Conservation (phyloP, 1,140 invertebrate genomes). For the Ooceraea biroi region DNA sequence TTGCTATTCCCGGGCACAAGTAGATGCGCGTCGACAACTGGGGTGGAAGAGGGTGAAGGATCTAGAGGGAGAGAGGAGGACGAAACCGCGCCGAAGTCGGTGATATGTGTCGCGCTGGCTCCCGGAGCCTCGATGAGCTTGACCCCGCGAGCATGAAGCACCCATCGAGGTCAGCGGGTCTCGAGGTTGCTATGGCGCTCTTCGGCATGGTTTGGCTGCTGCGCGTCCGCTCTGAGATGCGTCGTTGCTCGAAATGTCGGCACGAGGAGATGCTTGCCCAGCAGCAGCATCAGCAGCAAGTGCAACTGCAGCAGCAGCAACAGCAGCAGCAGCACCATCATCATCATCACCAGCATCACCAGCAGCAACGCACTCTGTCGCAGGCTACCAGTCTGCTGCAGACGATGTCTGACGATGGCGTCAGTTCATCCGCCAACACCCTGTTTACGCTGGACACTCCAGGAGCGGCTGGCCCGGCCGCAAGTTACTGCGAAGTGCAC, state of each 20-base stretch:
- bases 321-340: constrained; percentile 77
- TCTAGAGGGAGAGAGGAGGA: not conserved
- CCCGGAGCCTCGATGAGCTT: constrained; percentile 83
- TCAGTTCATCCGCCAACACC: constrained; percentile 84
- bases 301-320: constrained; percentile 75
- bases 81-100: constrained; percentile 69
- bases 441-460: constrained; percentile 87
- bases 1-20: not conserved
- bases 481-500: constrained; percentile 88
- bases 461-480: constrained; percentile 82
- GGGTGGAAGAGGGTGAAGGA: constrained; percentile 6
- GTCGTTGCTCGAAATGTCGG: constrained; percentile 90
- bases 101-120: constrained; percentile 83
- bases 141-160: constrained; percentile 84
- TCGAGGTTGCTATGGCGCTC: constrained; percentile 90
- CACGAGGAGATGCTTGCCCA: constrained; percentile 86
- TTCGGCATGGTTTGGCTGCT: constrained; percentile 94
- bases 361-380: constrained; percentile 76
- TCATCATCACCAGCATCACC: constrained; percentile 75
- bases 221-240: constrained; percentile 91
- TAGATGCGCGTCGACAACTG: not conserved
- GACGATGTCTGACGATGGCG: constrained; percentile 79
- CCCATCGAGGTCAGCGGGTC: constrained; percentile 80
- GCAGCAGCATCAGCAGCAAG: constrained; percentile 78
- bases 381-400: constrained; percentile 77